A percentile compares a stretch with the other conserved stretches of the same genome.
These are phyloP conservation scores for Diploscapter pachys DNA, from an alignment of 1,140 invertebrate species.

Conservation along the genomic window DNA sequence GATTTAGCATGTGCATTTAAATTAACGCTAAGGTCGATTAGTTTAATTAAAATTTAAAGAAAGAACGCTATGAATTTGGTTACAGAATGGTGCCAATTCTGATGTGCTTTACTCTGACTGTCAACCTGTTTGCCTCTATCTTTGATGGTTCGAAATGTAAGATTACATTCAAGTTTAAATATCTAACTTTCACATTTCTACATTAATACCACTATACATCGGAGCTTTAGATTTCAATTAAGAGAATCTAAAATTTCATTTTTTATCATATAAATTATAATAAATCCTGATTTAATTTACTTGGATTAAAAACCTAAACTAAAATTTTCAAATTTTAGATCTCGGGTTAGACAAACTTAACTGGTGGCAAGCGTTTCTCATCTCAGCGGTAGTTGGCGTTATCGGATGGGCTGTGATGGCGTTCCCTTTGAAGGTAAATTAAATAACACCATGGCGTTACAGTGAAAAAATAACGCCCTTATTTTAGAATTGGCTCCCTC, in stretches of 20 bases:
- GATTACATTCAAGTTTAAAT: not conserved
- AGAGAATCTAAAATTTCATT: not conserved
- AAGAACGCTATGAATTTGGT: not conserved
- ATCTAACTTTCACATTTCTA: no score
- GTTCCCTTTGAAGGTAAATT: conserved; percentile 16
- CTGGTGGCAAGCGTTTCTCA: conserved; percentile 11
- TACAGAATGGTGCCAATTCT: conserved; percentile 18
- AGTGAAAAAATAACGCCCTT: no score
- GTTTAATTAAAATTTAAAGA: not conserved
- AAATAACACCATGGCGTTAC: no score
- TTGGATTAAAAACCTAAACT: no score
- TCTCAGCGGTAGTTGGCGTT: conserved; percentile 22
- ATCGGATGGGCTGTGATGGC: conserved; percentile 13
- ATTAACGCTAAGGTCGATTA: no score
- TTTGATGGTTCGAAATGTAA: conserved; percentile 38
- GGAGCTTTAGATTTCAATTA: no score
- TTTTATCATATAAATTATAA: conserved; percentile 2
- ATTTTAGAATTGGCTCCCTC: conserved; percentile 8
- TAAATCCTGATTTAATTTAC: not conserved
- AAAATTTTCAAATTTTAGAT: conserved; percentile 16
- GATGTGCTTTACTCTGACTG: conserved; percentile 33
- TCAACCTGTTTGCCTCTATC: conserved; percentile 34
- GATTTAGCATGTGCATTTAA: no score
- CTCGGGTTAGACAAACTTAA: conserved; percentile 35
- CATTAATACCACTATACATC: no score